phyloP scores from a whole-genome alignment of 2,113 vertebrate species.

The Paramisgurnus dabryanus region DNA sequence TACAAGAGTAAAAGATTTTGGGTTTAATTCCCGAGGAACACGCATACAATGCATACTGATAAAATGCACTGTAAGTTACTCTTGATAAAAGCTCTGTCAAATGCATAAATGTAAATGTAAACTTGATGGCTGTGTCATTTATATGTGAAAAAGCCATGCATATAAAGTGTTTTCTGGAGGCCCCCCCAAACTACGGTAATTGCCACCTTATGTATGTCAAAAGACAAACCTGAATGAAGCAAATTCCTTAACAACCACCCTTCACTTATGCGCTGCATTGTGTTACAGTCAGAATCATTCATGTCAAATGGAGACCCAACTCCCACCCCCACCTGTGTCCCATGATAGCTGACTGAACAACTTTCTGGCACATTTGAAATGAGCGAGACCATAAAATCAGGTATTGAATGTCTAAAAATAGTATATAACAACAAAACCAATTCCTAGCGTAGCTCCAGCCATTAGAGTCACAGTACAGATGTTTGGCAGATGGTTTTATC shows the following conservation, averaged over 20 bases:
- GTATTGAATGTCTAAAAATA: not conserved
- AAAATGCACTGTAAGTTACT: too few relatives aligned
- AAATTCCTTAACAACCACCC: not conserved
- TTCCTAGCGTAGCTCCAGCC: too few relatives aligned
- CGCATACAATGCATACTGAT: too few relatives aligned
- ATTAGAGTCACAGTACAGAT: too few relatives aligned
- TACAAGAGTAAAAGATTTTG: too few relatives aligned
- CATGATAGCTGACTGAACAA: slow-evolving; percentile 22
- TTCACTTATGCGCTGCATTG: not conserved
- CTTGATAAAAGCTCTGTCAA: too few relatives aligned
- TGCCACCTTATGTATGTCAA: slow-evolving; percentile 35
- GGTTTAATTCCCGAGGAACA: too few relatives aligned
- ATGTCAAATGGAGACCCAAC: not conserved
- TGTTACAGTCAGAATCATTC: slow-evolving; percentile 7
- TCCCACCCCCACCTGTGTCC: not conserved
- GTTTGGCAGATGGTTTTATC: too few relatives aligned
- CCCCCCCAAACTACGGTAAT: slow-evolving; percentile 17
- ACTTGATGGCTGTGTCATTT: slow-evolving; percentile 25
- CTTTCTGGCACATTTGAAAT: not conserved
- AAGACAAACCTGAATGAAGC: slow-evolving; percentile 7
- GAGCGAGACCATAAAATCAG: not conserved
- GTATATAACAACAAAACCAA: not conserved
- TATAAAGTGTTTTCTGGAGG: slow-evolving; percentile 22
- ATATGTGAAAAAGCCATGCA: slow-evolving; percentile 6
- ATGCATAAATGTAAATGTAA: not conserved